phyloP scores from a whole-genome alignment of 1,140 invertebrate species.

The Papilio polytes region DNA sequence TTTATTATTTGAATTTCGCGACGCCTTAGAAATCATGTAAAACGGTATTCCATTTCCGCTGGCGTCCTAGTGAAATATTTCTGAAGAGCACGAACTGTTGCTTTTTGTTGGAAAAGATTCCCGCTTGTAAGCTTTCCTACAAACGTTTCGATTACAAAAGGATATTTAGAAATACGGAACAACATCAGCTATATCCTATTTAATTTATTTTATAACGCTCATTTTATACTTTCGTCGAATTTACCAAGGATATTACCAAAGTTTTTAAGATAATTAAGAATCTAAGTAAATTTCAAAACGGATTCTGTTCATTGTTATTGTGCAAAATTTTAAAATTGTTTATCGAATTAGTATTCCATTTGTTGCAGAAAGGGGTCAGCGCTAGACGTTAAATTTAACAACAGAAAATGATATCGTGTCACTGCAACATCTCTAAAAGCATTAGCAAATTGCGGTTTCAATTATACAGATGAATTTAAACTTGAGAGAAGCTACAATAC shows the following conservation, averaged over 20 bases:
- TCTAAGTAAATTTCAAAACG: not conserved
- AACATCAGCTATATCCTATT: too few relatives aligned
- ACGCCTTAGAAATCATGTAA: not conserved
- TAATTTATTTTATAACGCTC: too few relatives aligned
- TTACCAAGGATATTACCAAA: not conserved
- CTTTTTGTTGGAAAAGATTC: not conserved
- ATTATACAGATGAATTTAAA: not conserved
- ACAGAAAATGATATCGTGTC: not conserved
- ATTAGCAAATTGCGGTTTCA: not conserved
- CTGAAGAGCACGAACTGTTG: not conserved
- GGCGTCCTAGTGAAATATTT: not conserved
- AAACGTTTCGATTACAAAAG: too few relatives aligned
- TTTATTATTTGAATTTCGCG: not conserved
- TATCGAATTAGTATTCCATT: not conserved
- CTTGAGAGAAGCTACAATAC: not conserved
- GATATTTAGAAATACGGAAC: too few relatives aligned
- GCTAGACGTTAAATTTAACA: not conserved
- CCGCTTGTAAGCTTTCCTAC: too few relatives aligned
- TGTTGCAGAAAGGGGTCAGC: not conserved
- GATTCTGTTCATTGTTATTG: not conserved
- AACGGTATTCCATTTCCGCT: slow-evolving; percentile 1
- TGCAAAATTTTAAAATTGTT: not conserved
- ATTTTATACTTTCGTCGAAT: not conserved
- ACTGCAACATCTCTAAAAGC: not conserved
- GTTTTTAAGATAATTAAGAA: not conserved